A percentile compares a stretch with the other conserved stretches of the same genome.
These are phyloP conservation scores for Heliconius aoede DNA, from an alignment of 2,888 invertebrate species.

Conservation along the genomic window DNA sequence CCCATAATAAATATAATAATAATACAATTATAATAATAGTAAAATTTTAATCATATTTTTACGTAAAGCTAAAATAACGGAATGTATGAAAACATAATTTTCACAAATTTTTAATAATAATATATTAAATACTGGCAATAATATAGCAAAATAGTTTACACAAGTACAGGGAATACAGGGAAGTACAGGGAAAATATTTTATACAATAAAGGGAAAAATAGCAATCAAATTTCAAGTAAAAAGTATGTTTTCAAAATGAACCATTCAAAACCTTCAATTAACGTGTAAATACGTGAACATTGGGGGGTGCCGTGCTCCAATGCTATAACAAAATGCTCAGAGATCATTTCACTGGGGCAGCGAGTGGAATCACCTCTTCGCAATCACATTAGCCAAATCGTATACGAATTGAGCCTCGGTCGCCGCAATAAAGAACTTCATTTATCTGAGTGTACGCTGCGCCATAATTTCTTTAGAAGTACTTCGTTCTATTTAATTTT, in stretches of 20 bases:
- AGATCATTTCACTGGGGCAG: constrained; percentile 46
- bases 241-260: constrained; percentile 6
- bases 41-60: no score
- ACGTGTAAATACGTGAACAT: constrained; percentile 21
- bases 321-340: constrained; percentile 44
- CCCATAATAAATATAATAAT: no score
- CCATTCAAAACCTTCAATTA: constrained; percentile 18
- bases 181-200: no score
- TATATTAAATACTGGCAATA: background rate
- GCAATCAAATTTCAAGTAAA: background rate
- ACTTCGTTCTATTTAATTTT: constrained; percentile 36
- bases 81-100: no score
- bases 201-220: background rate
- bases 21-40: no score
- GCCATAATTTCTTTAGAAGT: constrained; percentile 39
- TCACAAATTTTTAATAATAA: no score
- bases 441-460: constrained; percentile 65
- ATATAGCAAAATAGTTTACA: background rate
- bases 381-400: constrained; percentile 77
- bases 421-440: constrained; percentile 72
- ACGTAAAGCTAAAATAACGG: no score
- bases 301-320: constrained; percentile 26
- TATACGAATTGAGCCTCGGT: constrained; percentile 68
- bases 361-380: constrained; percentile 65
- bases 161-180: no score